Evolutionary conservation across 2,113 vertebrate species (phyloP).

Genomic region (Chlamydotis undulata): DNA sequence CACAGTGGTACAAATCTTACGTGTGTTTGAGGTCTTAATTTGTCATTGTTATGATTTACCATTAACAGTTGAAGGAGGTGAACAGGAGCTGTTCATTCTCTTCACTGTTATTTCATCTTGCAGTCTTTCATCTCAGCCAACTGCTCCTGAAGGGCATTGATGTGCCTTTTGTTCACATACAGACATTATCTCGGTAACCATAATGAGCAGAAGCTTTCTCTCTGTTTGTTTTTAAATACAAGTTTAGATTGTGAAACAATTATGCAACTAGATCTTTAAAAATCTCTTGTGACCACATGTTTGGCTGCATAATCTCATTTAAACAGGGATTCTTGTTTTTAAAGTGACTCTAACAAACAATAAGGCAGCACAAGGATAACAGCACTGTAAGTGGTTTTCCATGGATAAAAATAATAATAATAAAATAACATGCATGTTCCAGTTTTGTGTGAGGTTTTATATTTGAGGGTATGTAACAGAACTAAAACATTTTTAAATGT

Average conservation of each 20-base stretch:
- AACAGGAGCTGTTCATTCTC: not conserved
- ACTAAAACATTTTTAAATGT: not conserved
- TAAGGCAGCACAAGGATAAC: slow-evolving; percentile 9
- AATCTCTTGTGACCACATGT: not conserved
- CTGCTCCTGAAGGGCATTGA: not conserved
- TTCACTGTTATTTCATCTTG: not conserved
- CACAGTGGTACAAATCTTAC: not conserved
- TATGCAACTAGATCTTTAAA: not conserved
- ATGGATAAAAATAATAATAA: not conserved
- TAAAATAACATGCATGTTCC: not conserved
- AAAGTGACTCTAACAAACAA: slow-evolving; percentile 2
- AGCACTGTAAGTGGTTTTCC: not conserved
- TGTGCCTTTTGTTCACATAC: not conserved
- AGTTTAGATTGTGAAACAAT: slow-evolving; percentile 30
- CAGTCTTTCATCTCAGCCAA: not conserved
- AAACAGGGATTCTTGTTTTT: slow-evolving; percentile 14
- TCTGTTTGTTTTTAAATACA: slow-evolving; percentile 12
- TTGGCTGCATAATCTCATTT: slow-evolving; percentile 14
- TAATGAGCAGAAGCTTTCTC: slow-evolving; percentile 4
- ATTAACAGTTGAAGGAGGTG: not conserved
- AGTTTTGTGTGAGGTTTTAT: not conserved
- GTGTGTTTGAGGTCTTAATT: not conserved
- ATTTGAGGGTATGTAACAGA: not conserved
- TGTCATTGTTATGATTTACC: not conserved
- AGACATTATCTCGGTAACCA: not conserved